Percentiles rank a stretch among this genome's conserved stretches.
phyloP scores from a whole-genome alignment of 1,140 invertebrate species.

The Drosophila seguyi region DNA sequence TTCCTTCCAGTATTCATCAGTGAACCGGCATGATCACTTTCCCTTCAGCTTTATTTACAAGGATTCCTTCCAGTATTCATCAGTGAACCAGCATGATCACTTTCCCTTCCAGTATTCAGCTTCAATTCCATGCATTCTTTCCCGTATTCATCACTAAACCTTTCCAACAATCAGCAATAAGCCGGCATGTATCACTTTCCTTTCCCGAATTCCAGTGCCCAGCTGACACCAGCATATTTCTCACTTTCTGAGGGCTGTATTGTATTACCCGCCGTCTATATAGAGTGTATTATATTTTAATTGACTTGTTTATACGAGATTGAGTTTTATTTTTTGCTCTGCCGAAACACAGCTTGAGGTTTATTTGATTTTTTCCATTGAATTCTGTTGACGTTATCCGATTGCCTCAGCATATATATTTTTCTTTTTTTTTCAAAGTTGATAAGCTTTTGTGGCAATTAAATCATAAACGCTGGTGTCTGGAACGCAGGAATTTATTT shows the following conservation, averaged over 20 bases:
- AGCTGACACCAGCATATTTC: neutral
- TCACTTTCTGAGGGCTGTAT: neutral
- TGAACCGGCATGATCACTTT: too few species aligned
- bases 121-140: too few species aligned
- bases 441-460: neutral
- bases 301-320: constrained; percentile 3
- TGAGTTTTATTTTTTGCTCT: neutral
- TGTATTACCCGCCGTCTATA: neutral
- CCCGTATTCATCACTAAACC: neutral
- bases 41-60: neutral
- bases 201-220: neutral
- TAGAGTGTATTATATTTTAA: neutral
- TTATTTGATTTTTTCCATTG: neutral
- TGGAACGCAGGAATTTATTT: neutral
- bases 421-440: neutral
- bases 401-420: constrained; percentile 1
- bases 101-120: neutral
- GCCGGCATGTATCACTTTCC: neutral
- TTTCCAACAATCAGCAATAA: neutral
- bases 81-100: neutral
- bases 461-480: neutral
- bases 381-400: neutral
- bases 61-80: neutral
- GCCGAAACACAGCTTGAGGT: neutral
- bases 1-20: neutral